Conservation (phyloP, 1,140 invertebrate genomes). For the Conus ventricosus region DNA sequence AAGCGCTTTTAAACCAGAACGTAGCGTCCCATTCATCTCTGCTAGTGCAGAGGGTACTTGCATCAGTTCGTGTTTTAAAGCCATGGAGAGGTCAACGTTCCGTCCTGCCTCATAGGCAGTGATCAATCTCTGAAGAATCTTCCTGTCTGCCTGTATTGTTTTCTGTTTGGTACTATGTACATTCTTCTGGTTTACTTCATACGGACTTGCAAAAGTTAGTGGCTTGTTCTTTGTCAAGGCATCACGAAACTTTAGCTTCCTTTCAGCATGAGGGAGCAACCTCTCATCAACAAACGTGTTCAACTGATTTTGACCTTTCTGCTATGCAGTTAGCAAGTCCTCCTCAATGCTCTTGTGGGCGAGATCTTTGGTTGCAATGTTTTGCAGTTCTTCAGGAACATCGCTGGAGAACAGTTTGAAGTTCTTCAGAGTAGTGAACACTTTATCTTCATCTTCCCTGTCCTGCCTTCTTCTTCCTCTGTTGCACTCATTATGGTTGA, state of each 20-base stretch:
- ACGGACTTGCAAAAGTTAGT: neutral
- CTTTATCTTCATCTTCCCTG: neutral
- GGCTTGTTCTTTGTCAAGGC: neutral
- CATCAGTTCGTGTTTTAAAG: neutral
- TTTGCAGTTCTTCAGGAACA: neutral
- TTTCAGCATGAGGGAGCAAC: neutral
- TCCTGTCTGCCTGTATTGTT: neutral
- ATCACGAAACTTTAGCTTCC: neutral
- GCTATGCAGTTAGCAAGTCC: neutral
- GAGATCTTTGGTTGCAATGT: slow-evolving; percentile 13
- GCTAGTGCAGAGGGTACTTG: neutral
- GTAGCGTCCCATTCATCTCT: neutral
- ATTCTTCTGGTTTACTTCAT: neutral
- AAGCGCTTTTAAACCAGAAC: neutral
- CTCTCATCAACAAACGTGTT: neutral
- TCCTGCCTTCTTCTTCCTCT: slow-evolving; percentile 4
- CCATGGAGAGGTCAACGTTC: neutral
- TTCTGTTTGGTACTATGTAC: neutral
- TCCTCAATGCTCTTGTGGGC: neutral
- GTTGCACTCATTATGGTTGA: slow-evolving; percentile 13
- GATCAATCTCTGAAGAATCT: slow-evolving; percentile 3
- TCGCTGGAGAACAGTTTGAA: neutral
- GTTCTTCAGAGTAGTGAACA: slow-evolving; percentile 9
- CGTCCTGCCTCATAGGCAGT: slow-evolving; percentile 1
- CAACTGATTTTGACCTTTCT: slow-evolving; percentile 3